Evolutionary conservation across 2,797 vertebrate genomes (phyloP), one percentile per base, ranked within the genome.

Genomic region (Pipistrellus kuhlii): DNA sequence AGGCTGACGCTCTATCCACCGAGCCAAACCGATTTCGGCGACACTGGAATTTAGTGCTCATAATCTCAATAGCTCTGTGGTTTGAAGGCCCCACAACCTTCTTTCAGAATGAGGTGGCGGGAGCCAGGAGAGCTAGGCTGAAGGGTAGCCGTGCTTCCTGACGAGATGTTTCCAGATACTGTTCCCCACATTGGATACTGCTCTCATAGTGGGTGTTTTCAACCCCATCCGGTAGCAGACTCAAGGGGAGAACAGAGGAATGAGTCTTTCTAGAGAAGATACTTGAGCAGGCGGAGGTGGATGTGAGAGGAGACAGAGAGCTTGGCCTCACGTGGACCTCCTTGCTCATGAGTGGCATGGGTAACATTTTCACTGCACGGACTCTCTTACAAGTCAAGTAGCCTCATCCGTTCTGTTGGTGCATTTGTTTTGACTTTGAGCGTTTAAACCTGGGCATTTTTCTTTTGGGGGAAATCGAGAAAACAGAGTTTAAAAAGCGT

Each of bases 371-470:
- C 51, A 27, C 73, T 46, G 38, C 27, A 62, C 41, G 41, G 35
- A 57, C 59, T 88, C 48, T 91, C 59, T 76, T 78, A 35, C 66
- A 84, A 85, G 30, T 91, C 30, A 71, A 27, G 44, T 38, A 87
- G 35, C 23, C 10, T 75, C 1, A 83, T 73, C 21, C 62, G 35
- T 87, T 68, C 2, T 88, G 1, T 78, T 90, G 21, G 20, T 55
- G 76, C 6, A 30, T 81, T 96, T 44, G 12, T 41, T 46, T 46
- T 93, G 44, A 38, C 7, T 62, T 93, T 27, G 3, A 76, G 4
- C 84, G 18, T 96, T 96, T 82, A 72, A 76, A 51, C 23, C 59
- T 73, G 32, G 41, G 81, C 64, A 68, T 94, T 68, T 69, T 53
- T 55, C 44, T 12, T 90, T 87, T 88, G 17, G 13, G 66, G 14